Percentiles rank a stretch among this genome's conserved stretches.
Conservation (phyloP, 2,113 vertebrate genomes). For the Phyllostomus discolor region DNA sequence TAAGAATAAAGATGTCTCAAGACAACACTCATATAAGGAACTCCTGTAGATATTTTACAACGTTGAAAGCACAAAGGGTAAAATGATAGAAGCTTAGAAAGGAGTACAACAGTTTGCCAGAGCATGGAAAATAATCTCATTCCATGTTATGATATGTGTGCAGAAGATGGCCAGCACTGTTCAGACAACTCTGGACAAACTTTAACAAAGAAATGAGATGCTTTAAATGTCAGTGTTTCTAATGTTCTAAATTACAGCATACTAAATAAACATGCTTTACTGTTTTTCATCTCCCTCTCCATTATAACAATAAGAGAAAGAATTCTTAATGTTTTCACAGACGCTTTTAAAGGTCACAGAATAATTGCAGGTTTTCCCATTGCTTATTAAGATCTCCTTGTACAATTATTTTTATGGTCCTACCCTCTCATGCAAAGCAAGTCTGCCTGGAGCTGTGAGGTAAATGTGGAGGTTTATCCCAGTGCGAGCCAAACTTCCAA, state of each 20-base stretch:
- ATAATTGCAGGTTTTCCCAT: not conserved
- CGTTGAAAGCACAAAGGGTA: not conserved
- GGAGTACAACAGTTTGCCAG: not conserved
- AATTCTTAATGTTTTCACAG: not conserved
- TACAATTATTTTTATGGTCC: not conserved
- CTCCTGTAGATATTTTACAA: not conserved
- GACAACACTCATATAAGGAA: not conserved
- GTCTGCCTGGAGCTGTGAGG: not conserved
- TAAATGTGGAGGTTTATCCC: not conserved
- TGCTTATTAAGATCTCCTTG: not conserved
- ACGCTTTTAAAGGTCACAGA: not conserved
- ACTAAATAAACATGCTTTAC: not conserved
- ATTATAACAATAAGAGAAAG: not conserved
- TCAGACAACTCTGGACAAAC: not conserved
- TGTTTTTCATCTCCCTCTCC: not conserved
- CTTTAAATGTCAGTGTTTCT: not conserved
- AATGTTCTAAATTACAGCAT: not conserved
- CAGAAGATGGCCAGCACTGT: not conserved
- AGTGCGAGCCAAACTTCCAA: not conserved
- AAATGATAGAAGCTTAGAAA: not conserved
- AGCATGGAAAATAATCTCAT: not conserved
- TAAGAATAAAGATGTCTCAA: not conserved
- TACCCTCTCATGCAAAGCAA: not conserved
- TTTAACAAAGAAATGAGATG: not conserved
- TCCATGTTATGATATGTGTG: not conserved